Evolutionary conservation across 2,888 invertebrate genomes (phyloP).

Genomic region (Hydropsyche betteni): DNA sequence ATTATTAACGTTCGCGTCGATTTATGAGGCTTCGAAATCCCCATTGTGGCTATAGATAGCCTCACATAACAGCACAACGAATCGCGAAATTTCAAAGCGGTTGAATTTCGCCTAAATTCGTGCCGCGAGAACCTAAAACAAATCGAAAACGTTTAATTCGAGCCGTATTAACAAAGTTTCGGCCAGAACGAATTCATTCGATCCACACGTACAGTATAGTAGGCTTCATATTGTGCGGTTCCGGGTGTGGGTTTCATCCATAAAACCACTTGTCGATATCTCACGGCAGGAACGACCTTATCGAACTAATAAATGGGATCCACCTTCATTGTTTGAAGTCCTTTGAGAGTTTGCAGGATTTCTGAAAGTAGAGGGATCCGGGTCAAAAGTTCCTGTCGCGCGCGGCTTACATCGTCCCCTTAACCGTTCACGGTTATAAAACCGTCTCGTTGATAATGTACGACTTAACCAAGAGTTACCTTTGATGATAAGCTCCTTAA

Average conservation of each 20-base stretch:
- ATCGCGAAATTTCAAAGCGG: too few species aligned
- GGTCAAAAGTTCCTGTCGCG: constrained; percentile 35
- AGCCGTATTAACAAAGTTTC: constrained; percentile 14
- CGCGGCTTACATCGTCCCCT: background rate
- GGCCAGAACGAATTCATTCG: constrained; percentile 3
- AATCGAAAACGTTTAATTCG: background rate
- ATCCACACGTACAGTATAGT: too few species aligned
- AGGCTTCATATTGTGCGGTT: too few species aligned
- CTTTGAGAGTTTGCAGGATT: constrained; percentile 32
- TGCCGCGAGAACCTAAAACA: too few species aligned
- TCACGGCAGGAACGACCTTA: constrained; percentile 27
- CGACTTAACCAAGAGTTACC: constrained; percentile 5
- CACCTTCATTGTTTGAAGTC: constrained; percentile 32
- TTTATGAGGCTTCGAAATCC: too few species aligned
- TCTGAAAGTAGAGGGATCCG: constrained; percentile 27
- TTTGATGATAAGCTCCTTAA: too few species aligned
- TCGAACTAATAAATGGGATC: constrained; percentile 34
- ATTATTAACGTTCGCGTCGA: too few species aligned
- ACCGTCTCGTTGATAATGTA: constrained; percentile 26
- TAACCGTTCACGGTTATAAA: too few species aligned
- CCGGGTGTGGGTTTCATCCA: background rate
- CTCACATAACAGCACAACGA: too few species aligned
- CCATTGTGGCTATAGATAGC: too few species aligned
- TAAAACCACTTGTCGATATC: constrained; percentile 27
- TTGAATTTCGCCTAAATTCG: too few species aligned